Percentiles rank a stretch among this genome's conserved stretches.
Evolutionary conservation across 2,113 vertebrate genomes (phyloP).

Genomic region (Trichechus manatus): DNA sequence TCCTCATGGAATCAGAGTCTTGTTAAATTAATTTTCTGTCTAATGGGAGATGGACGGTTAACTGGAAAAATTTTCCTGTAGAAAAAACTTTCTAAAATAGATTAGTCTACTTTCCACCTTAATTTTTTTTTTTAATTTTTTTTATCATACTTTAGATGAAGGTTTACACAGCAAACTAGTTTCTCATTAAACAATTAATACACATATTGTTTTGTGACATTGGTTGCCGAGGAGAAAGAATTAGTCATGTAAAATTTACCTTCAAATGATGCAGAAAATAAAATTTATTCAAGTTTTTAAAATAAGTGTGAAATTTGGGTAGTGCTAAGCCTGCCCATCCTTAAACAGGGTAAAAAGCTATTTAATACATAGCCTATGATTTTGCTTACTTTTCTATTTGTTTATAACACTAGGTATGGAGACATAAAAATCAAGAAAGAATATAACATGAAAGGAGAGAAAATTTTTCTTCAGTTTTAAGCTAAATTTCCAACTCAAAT

Average conservation of each 20-base stretch:
- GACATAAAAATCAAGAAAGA: background rate
- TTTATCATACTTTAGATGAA: too few species aligned
- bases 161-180: too few species aligned
- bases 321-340: background rate
- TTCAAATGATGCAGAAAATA: background rate
- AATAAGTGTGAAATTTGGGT: background rate
- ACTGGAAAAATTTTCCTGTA: too few species aligned
- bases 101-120: too few species aligned
- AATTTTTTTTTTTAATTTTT: too few species aligned
- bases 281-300: constrained; percentile 28
- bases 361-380: background rate
- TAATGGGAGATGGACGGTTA: too few species aligned
- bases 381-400: constrained; percentile 8
- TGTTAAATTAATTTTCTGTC: too few species aligned
- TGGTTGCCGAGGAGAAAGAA: background rate
- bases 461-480: background rate
- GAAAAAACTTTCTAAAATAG: too few species aligned
- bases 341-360: constrained; percentile 19
- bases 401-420: background rate
- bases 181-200: too few species aligned
- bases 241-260: background rate
- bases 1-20: too few species aligned
- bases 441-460: background rate
- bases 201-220: too few species aligned
- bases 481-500: constrained; percentile 1